Percentiles rank a stretch among this genome's conserved stretches.
phyloP scores from a whole-genome alignment of 2,113 vertebrate species.

The Osmerus eperlanus region DNA sequence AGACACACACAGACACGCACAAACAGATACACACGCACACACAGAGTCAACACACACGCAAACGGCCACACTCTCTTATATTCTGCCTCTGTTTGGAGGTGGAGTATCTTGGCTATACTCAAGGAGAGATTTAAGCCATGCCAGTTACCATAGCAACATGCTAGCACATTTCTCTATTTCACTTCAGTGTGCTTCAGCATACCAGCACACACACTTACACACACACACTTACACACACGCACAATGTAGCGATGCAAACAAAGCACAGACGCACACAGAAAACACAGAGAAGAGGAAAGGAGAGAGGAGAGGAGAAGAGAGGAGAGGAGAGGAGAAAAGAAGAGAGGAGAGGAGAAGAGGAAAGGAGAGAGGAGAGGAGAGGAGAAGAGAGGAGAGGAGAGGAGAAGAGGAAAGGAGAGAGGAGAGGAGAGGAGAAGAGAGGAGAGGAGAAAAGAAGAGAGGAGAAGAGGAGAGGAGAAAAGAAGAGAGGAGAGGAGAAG shows the following conservation, averaged over 20 bases:
- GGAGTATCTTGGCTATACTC: conserved; percentile 37
- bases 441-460: not conserved
- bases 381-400: not conserved
- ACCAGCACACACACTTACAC: conserved; percentile 32
- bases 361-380: too few relatives aligned
- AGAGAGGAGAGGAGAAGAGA: not conserved
- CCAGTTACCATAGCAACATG: conserved; percentile 73
- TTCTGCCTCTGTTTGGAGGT: conserved; percentile 53
- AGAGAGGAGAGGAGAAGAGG: not conserved
- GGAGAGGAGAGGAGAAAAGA: not conserved
- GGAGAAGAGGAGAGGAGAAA: too few relatives aligned
- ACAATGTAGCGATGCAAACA: conserved; percentile 4
- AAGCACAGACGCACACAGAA: not conserved
- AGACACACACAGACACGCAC: not conserved
- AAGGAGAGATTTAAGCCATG: conserved; percentile 57
- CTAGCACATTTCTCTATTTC: conserved; percentile 63
- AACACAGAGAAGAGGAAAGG: not conserved
- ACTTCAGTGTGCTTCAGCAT: conserved; percentile 50
- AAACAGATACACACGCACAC: conserved; percentile 1
- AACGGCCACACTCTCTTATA: not conserved
- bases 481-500: too few relatives aligned
- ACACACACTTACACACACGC: conserved; percentile 1
- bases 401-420: too few relatives aligned
- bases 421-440: not conserved
- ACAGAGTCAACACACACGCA: not conserved